Evolutionary conservation across 2,888 invertebrate genomes (phyloP).

Genomic region (Tachina lurida): DNA sequence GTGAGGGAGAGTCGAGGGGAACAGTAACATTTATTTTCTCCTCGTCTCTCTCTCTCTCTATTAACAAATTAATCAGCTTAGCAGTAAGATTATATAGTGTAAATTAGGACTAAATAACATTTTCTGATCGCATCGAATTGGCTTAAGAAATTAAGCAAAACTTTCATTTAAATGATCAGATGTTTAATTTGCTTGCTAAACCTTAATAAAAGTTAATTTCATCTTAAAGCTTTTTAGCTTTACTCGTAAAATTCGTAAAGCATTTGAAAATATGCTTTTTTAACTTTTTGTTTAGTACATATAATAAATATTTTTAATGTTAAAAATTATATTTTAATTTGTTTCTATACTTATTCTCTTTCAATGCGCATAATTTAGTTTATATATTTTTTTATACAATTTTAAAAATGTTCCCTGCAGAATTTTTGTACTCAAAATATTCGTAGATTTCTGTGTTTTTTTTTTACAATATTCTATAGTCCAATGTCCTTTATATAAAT

Average conservation of each 20-base stretch:
- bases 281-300: neutral
- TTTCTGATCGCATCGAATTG: neutral
- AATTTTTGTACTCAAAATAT: constrained; percentile 37
- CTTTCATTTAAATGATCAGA: neutral
- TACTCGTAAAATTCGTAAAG: neutral
- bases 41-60: too few relatives aligned
- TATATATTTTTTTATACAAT: constrained; percentile 15
- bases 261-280: neutral
- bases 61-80: too few relatives aligned
- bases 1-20: too few relatives aligned
- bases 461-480: constrained; percentile 47
- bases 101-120: too few relatives aligned
- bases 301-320: neutral
- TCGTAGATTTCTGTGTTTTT: constrained; percentile 46
- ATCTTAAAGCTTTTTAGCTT: constrained; percentile 19
- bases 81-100: too few relatives aligned
- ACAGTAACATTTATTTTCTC: too few relatives aligned
- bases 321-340: neutral
- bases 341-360: neutral
- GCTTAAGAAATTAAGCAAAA: neutral
- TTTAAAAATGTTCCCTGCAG: constrained; percentile 8
- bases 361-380: constrained; percentile 40
- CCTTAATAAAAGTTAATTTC: neutral
- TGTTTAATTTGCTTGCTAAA: neutral
- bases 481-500: constrained; percentile 64